These are phyloP conservation scores for Drosophila nasuta DNA, from an alignment of 1,140 invertebrate genomes.

Conservation along the genomic window DNA sequence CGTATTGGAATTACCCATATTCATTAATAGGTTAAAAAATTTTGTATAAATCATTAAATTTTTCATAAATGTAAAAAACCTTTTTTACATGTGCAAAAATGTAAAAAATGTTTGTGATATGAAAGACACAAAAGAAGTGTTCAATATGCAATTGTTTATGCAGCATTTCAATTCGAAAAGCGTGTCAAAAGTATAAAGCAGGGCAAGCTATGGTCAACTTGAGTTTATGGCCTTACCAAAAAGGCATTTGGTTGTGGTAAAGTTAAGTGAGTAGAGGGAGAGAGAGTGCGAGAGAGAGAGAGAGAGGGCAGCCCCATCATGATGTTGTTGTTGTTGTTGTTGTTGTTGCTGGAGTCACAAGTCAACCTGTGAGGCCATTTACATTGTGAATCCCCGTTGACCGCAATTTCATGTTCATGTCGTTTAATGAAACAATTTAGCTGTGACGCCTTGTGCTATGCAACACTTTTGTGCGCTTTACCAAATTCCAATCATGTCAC, in stretches of 20 bases:
- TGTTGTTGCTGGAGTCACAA: background rate
- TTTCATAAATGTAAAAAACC: no score
- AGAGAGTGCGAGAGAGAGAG: no score
- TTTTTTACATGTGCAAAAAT: no score
- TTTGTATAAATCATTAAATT: no score
- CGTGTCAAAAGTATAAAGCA: background rate
- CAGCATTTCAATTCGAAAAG: no score
- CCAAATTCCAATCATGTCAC: conserved; percentile 66
- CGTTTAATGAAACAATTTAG: conserved; percentile 53
- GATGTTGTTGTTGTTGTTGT: no score
- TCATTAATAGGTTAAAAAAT: no score
- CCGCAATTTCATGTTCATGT: conserved; percentile 29
- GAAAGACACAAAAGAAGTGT: no score
- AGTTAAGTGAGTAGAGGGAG: background rate
- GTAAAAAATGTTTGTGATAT: no score
- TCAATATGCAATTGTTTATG: no score
- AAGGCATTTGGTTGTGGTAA: background rate
- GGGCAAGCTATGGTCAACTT: background rate
- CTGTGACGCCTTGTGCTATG: conserved; percentile 28
- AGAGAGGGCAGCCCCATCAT: background rate
- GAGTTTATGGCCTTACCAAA: background rate
- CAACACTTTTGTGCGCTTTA: conserved; percentile 41
- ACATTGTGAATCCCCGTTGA: background rate
- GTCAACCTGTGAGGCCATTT: conserved; percentile 1
- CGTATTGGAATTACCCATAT: no score